Base-by-base conservation (phyloP, 2,113 vertebrate genomes). In the Podarcis cretensis region DNA sequence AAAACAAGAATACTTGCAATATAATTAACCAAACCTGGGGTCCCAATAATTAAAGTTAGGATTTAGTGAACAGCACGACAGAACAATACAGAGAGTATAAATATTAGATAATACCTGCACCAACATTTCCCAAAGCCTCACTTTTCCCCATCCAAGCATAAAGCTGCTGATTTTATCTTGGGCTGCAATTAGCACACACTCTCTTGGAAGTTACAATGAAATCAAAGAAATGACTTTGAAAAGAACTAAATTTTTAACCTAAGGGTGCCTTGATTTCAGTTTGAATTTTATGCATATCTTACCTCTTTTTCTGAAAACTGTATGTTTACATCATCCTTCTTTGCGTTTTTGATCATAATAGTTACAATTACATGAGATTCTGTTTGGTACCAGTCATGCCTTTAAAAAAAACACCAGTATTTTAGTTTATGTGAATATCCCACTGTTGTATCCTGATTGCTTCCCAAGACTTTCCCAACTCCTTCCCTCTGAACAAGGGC, bases 371-470 rank as follows among this genome's bases (percentile, higher is more conserved):
- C 98, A 94, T 99, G 98, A 93, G 98, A 98, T 92, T 99, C 98
- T 93, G 98, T 99, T 97, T 99, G 98, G 97, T 99, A 99, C 98
- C 98, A 99, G 95, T 99, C 99, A 77, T 98, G 97, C 92, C 98
- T 97, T 91, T 81, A 92, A 92, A 84, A 92, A 76, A 81, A 91
- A 43, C 43, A 48, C 9, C 2, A 23, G 65, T 1, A 80, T 43
- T 68, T 78, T 66, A 23, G 18, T 3, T n/a, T 78, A 30, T 66
- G 43, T 79, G 43, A 30, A 57, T 48, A 43, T 48, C 27, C 75
- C 37, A 43, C 10, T 77, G 7, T 77, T 40, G 43, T 43, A 65
- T 81, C 23, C 81, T 40, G 40, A 57, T 27, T 71, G 23, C 27
- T 65, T 76, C 59, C 21, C 65, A 4, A 32, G 63, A 78, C 27